Conservation (phyloP, 2,113 vertebrate genomes). For the Forbesichthys papilliferus region DNA sequence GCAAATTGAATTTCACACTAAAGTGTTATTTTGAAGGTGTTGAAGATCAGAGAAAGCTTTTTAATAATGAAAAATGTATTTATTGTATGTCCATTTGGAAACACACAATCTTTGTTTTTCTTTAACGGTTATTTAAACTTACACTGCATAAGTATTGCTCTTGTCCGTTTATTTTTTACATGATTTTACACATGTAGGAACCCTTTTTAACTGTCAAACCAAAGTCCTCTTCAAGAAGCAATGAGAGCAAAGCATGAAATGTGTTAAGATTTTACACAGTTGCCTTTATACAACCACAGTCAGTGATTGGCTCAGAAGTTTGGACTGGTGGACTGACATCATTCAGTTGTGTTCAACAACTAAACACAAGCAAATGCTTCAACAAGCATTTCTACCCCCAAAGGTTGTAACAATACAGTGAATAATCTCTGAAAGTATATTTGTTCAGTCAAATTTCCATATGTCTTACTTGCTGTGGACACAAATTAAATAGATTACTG, state of each 20-base stretch:
- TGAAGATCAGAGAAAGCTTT: conserved; percentile 5
- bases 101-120: conserved; percentile 1
- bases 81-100: conserved; percentile 50
- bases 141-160: too few species aligned
- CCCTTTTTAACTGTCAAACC: not conserved
- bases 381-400: too few species aligned
- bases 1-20: not conserved
- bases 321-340: too few species aligned
- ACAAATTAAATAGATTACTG: conserved; percentile 14
- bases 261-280: not conserved
- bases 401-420: too few species aligned
- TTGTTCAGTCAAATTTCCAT: not conserved
- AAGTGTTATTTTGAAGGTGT: not conserved
- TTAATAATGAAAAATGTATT: conserved; percentile 51
- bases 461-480: not conserved
- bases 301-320: too few species aligned
- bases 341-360: too few species aligned
- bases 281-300: not conserved
- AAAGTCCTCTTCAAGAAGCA: too few species aligned
- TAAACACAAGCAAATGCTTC: too few species aligned
- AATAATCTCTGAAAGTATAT: not conserved
- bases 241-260: not conserved
- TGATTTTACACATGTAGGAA: not conserved
- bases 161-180: too few species aligned
- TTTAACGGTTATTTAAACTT: not conserved